A percentile compares a stretch with the other conserved stretches of the same genome.
phyloP scores from a whole-genome alignment of 2,888 invertebrate genomes.

The Micoletzkya japonica region DNA sequence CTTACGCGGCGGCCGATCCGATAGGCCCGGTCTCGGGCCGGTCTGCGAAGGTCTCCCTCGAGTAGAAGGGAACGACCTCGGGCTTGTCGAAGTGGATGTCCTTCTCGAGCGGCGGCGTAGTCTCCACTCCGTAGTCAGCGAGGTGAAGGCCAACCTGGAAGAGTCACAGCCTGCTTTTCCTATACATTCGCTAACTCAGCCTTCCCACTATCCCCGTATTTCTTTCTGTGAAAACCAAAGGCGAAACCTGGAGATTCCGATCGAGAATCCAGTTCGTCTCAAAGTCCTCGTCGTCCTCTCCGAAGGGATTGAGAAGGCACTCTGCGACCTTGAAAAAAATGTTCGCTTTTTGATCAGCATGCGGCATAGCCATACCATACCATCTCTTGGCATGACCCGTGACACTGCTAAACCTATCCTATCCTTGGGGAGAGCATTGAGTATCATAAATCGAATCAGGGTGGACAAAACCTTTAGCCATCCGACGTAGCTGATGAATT shows the following conservation, averaged over 20 bases:
- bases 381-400: too few species aligned
- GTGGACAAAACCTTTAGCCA: slow-evolving; percentile 19
- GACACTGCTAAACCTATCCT: background rate
- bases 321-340: slow-evolving; percentile 27
- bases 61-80: slow-evolving; percentile 14
- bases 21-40: slow-evolving; percentile 3
- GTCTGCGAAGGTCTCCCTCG: background rate
- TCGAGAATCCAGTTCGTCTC: slow-evolving; percentile 30
- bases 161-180: background rate
- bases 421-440: background rate
- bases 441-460: background rate
- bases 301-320: slow-evolving; percentile 27
- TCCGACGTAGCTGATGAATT: slow-evolving; percentile 29
- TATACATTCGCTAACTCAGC: background rate
- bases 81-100: slow-evolving; percentile 2
- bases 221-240: background rate
- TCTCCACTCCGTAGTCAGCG: background rate
- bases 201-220: background rate
- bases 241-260: slow-evolving; percentile 26
- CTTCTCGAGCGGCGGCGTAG: slow-evolving; percentile 10
- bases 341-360: too few species aligned
- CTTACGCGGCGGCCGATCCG: slow-evolving; percentile 1
- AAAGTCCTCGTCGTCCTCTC: slow-evolving; percentile 29
- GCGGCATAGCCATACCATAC: too few species aligned
- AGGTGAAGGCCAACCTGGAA: slow-evolving; percentile 2